Evolutionary conservation across 2,113 vertebrate species (phyloP), one percentile per base, ranked within the genome.

Genomic region (Oncorhynchus clarkii): DNA sequence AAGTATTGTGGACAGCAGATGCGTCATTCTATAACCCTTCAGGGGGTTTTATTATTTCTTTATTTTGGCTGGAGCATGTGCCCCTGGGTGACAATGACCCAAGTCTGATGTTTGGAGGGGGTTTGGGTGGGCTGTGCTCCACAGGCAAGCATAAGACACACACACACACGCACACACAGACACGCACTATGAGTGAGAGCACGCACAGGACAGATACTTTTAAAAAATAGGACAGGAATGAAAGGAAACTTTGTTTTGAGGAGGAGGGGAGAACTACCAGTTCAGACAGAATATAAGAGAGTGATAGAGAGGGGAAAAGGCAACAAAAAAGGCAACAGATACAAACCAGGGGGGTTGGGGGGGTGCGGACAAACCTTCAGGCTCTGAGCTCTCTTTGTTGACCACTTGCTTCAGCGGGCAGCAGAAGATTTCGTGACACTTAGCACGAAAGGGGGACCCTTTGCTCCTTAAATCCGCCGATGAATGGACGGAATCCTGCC

Each of bases 391-490:
- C 87, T 99, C 97, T 97, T 98, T 99, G 95, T 95, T 95, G 94
- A 94, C 90, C 90, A 92, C 97, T 98, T 99, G 97, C 97, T 99
- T 99, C 97, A 99, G 95, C 73, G 97, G 96, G 93, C 97, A 99
- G 97, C 97, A 99, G 97, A 99, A 99, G 97, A 99, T 99, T 99
- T 99, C 97, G 91, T 99, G 97, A 96, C 97, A 99, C 95, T 99
- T 99, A 96, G 97, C 95, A 94, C 97, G 96, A 98, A 99, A 99
- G 85, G 97, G 97, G 94, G 97, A 99, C 93, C 97, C 97, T 96
- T 98, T 99, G 96, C 96, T 98, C 96, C 97, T 98, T 98, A 98
- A 95, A 94, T 99, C 97, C 96, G 97, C 96, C 81, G 98, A 99
- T 80, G 98, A 99, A 94, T 99, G 98, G 96, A 99, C 97, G 92